A percentile compares a stretch with the other conserved stretches of the same genome.
phyloP scores from a whole-genome alignment of 2,797 vertebrate genomes.

The Eupleurogrammus muticus region DNA sequence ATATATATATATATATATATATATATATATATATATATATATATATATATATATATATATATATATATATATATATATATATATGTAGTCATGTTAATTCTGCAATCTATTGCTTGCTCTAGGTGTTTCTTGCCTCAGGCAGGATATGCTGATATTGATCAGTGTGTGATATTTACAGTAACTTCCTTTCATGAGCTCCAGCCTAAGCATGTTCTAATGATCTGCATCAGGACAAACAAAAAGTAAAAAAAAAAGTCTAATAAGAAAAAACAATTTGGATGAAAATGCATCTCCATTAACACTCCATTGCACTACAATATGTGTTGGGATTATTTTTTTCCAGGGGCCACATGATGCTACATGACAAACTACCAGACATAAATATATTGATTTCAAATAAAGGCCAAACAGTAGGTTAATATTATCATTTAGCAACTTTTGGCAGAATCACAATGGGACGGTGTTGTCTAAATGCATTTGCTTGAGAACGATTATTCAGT shows the following conservation, averaged over 20 bases:
- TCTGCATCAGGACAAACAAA: conserved; percentile 50
- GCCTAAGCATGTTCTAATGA: conserved; percentile 46
- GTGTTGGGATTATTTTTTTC: not conserved
- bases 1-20: not conserved
- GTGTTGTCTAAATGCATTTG: not conserved
- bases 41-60: too few species aligned
- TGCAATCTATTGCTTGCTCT: conserved; percentile 33
- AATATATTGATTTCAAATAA: conserved; percentile 11
- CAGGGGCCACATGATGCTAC: not conserved
- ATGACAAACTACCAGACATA: conserved; percentile 18
- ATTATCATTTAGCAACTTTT: not conserved
- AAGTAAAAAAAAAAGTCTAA: conserved; percentile 49
- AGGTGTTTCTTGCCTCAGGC: conserved; percentile 43
- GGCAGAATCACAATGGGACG: not conserved
- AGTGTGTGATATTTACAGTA: conserved; percentile 38
- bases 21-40: too few species aligned
- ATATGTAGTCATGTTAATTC: conserved; percentile 51
- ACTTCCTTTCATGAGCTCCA: conserved; percentile 46
- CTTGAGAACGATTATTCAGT: not conserved
- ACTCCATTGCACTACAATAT: conserved; percentile 11
- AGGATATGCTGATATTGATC: conserved; percentile 41
- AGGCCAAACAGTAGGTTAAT: not conserved
- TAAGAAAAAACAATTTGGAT: conserved; percentile 53
- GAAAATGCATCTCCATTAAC: conserved; percentile 21
- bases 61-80: too few species aligned